Base-by-base conservation (phyloP, 2,888 invertebrate species). In the Rhodophaea formosa region DNA sequence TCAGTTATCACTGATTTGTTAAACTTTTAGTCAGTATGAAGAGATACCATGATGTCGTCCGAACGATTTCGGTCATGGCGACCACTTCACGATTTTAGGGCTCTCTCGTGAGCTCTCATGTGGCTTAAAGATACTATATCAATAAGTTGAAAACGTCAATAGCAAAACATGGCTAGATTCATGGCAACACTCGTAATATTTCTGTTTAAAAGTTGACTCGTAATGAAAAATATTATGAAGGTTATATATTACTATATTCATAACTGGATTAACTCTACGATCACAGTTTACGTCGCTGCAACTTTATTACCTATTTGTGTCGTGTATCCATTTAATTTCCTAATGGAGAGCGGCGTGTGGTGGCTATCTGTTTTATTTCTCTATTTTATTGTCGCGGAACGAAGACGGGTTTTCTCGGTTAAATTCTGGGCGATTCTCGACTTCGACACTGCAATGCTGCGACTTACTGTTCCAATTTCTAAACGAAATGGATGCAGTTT, bases 281-380 rank as follows among this genome's bases (percentile, higher is more conserved):
- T 47, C 42, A 47, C 55, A 17, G 42, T 56, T 16, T 15, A 42
- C 17, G 29, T 35, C 7, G 39, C 14, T 49, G 16, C 42, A 42
- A 56, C 42, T 56, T 49, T 49, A 30, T 56, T 39, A 47, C 29
- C 49, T 56, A 16, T 56, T 29, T 42, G 15, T 43, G 42, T 32
- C 45, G 49, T 43, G 49, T 49, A 43, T 49, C 47, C 39, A 49
- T 56, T 56, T 51, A 56, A 47, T 56, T 56, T 47, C 42, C 56
- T 56, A 56, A 56, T 56, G 47, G 56, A 49, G 56, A 8, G 32
- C n/a, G 42, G 45, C 32, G 17, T 55, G 54, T 55, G 45, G 29
- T 55, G 51, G 51, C 51, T 44, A 49, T 49, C 56, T 56, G 42
- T 56, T 56, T 49, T 56, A 56, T 47, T 49, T 49, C 42, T 49